Percentiles rank a stretch among this genome's conserved stretches.
Evolutionary conservation across 2,113 vertebrate species (phyloP).

Genomic region (Apeltes quadracus): DNA sequence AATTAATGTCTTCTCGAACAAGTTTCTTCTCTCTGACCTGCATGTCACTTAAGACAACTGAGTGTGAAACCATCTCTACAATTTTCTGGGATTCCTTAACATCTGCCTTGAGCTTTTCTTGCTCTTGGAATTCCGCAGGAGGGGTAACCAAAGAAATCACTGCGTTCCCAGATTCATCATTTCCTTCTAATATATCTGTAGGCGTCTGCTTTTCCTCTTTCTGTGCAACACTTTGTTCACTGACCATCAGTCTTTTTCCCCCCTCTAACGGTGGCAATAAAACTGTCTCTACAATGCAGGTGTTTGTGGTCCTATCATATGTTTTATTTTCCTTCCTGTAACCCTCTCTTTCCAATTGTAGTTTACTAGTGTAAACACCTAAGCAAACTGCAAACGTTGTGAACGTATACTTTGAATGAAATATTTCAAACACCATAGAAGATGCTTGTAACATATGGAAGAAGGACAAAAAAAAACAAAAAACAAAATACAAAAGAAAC

Average conservation of each 20-base stretch:
- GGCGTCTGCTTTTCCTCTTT: conserved; percentile 24
- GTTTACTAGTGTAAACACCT: neutral
- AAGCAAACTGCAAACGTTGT: neutral
- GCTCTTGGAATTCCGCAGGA: conserved; percentile 25
- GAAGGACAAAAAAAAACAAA: neutral
- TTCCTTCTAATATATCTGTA: conserved; percentile 15
- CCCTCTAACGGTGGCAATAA: conserved; percentile 18
- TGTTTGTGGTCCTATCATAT: conserved; percentile 22
- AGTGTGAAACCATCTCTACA: conserved; percentile 16
- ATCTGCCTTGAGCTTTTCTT: conserved; percentile 41
- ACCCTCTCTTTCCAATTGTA: neutral
- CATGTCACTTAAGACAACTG: conserved; percentile 38
- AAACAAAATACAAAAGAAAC: too few relatives aligned
- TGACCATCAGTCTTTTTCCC: neutral
- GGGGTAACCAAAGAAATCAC: neutral
- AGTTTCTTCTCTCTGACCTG: conserved; percentile 30
- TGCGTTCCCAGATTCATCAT: conserved; percentile 30
- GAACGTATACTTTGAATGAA: neutral
- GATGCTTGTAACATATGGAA: neutral
- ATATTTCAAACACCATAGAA: neutral
- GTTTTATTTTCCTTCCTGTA: neutral
- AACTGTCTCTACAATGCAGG: conserved; percentile 10
- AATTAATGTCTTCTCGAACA: conserved; percentile 18
- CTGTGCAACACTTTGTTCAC: conserved; percentile 1
- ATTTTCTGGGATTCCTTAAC: conserved; percentile 21